Conservation (phyloP, 2,113 vertebrate species). For the Propithecus coquereli region DNA sequence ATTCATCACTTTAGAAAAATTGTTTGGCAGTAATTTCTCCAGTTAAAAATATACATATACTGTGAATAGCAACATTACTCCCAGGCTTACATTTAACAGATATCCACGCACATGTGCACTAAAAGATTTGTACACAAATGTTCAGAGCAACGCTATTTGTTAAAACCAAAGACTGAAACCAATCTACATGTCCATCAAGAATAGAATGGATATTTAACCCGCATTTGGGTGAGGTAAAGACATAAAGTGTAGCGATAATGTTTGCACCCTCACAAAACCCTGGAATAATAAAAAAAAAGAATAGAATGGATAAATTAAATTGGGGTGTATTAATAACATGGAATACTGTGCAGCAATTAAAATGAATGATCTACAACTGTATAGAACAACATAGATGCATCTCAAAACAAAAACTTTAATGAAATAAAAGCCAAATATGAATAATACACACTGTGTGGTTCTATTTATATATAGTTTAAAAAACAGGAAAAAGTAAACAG, state of each 20-base stretch:
- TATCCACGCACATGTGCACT: neutral
- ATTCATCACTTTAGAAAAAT: slow-evolving; percentile 19
- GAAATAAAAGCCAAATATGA: neutral
- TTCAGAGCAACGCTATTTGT: neutral
- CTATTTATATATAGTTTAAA: neutral
- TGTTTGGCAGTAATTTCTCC: neutral
- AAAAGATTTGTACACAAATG: neutral
- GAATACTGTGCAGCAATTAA: neutral
- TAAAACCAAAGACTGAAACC: neutral
- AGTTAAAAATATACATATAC: slow-evolving; percentile 14
- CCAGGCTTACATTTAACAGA: neutral
- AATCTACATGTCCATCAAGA: neutral
- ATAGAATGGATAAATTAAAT: neutral
- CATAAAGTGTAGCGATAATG: too few relatives aligned
- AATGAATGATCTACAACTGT: neutral
- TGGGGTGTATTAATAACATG: neutral
- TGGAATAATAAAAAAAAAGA: too few relatives aligned
- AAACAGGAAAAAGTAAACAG: neutral
- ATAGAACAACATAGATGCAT: neutral
- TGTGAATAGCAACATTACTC: neutral
- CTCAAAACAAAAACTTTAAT: neutral
- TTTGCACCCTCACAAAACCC: too few relatives aligned
- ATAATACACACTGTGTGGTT: neutral
- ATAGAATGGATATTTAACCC: too few relatives aligned
- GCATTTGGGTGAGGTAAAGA: too few relatives aligned